Base-by-base conservation (phyloP, 2,888 invertebrate species). In the Colletes collaris region DNA sequence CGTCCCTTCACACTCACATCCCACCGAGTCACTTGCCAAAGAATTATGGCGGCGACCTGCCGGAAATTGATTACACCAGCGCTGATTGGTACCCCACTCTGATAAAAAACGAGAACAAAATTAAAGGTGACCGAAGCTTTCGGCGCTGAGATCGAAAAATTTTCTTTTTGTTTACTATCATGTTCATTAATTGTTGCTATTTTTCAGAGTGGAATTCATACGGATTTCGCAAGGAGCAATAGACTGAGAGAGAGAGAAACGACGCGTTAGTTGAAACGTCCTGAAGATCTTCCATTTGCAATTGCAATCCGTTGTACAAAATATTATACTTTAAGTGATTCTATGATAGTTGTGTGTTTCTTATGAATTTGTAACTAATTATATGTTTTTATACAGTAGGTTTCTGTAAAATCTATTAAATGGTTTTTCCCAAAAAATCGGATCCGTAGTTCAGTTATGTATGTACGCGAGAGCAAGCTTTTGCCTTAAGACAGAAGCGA, bases 31-130 rank as follows among this genome's bases (percentile, higher is more conserved):
- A 95, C 90, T 92, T 97, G 84, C 97, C 97, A 0, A 94, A 94
- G 56, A 96, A 97, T 93, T 97, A 97, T 91, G 97, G 95, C 79
- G 97, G 97, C 49, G 93, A 94, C 67, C 92, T 96, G 55, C 96
- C 97, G 0, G 95, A 95, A 89, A 96, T 97, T 76, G 94, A 97
- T 93, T 97, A 97, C 92, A 94, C 95, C 37, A 96, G 96, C 44
- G 95, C 95, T 3, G 95, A 97, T 66, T 97, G 97, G 97, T 97
- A 95, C 90, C 96, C 96, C 10, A 94, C 95, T 66, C 94, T 97
- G 84, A 94, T 95, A 56, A 93, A 94, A 1, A 94, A 96, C 82
- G 93, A 95, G 37, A 95, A 96, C 0, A 95, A 95, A 88, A 95
- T 97, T 70, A 93, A 94, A 90, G 92, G 94, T 94, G n/a, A 53